A percentile compares a stretch with the other conserved stretches of the same genome.
phyloP scores from a whole-genome alignment of 2,113 vertebrate species.

The Dissostichus mawsoni region DNA sequence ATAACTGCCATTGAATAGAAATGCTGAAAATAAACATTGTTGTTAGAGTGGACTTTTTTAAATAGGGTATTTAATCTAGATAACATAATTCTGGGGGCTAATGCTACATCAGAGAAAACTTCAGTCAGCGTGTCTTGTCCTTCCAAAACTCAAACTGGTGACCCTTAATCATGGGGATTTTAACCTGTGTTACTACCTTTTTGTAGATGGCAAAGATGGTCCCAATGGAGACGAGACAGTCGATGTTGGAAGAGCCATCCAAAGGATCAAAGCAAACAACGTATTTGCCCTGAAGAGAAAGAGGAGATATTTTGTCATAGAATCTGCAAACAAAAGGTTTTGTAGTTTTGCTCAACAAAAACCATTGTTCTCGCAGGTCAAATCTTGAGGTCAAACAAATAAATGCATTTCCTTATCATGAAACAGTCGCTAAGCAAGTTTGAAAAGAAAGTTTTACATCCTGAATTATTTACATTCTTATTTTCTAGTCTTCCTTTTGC shows the following conservation, averaged over 20 bases:
- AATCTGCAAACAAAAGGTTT: neutral
- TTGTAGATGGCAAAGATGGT: constrained; percentile 94
- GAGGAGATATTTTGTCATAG: neutral
- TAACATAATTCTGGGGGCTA: neutral
- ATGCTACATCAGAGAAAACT: neutral
- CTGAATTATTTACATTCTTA: too few relatives aligned
- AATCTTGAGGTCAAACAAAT: neutral
- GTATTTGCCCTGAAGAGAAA: constrained; percentile 91
- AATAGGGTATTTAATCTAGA: too few relatives aligned
- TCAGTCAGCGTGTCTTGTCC: neutral
- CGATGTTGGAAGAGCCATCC: constrained; percentile 97
- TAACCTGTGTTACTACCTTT: constrained; percentile 84
- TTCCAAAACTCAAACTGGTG: neutral
- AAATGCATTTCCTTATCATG: neutral
- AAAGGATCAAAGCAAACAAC: constrained; percentile 95
- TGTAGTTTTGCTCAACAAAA: neutral
- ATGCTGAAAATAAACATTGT: too few relatives aligned
- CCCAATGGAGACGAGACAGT: constrained; percentile 95
- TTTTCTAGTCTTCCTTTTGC: neutral
- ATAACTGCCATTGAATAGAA: neutral
- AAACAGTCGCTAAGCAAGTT: neutral
- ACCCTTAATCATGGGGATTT: neutral
- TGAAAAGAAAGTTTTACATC: too few relatives aligned
- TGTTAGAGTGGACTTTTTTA: too few relatives aligned
- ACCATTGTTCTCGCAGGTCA: too few relatives aligned